Conservation (phyloP, 2,113 vertebrate species). For the Anolis sagrei region DNA sequence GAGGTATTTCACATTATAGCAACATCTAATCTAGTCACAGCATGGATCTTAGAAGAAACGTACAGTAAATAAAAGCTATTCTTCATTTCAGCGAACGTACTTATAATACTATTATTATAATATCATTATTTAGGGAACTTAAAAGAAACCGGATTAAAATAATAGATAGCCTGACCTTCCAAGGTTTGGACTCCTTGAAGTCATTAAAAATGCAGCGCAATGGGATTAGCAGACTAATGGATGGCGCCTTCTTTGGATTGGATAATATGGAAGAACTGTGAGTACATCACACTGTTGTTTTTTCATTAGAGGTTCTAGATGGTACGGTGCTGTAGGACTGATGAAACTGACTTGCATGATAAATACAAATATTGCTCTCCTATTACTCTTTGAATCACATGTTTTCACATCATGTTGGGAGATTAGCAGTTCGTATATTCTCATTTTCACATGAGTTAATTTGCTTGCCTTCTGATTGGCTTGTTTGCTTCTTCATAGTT, state of each 20-base stretch:
- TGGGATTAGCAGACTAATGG: constrained; percentile 92
- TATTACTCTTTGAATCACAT: neutral
- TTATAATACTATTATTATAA: neutral
- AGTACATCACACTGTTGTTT: constrained; percentile 62
- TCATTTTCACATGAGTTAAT: neutral
- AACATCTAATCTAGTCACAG: neutral
- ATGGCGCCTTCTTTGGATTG: constrained; percentile 96
- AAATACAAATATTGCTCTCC: neutral
- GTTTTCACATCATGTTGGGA: neutral
- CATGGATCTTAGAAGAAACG: neutral
- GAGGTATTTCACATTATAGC: neutral
- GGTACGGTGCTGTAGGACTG: neutral
- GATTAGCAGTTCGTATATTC: neutral
- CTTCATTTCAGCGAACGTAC: neutral
- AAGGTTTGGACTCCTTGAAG: constrained; percentile 91
- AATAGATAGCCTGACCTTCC: constrained; percentile 95
- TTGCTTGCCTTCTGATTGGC: neutral
- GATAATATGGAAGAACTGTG: constrained; percentile 92
- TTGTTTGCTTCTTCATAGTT: neutral
- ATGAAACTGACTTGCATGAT: neutral
- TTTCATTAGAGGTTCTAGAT: neutral
- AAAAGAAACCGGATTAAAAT: constrained; percentile 94
- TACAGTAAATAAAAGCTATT: neutral
- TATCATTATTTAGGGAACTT: constrained; percentile 83
- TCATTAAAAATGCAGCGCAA: constrained; percentile 97